Base-by-base conservation (phyloP, 2,797 vertebrate genomes). In the Acanthurus tractus region DNA sequence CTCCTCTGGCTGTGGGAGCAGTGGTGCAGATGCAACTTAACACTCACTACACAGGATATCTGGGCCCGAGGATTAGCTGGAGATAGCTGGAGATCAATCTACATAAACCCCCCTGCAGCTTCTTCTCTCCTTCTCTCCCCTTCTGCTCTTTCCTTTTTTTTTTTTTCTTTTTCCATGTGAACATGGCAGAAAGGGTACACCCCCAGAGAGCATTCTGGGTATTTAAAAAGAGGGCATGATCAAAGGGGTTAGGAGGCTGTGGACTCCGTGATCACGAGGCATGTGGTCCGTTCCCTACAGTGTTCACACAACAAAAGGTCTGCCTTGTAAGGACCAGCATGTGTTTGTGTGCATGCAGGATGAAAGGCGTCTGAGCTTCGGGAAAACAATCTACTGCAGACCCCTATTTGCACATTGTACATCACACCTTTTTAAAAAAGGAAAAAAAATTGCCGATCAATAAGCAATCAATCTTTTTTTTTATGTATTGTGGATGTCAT, bases 61-160 rank as follows among this genome's bases (percentile, higher is more conserved):
- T 88, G 82, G 82, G 83, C 76, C 78, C 63, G 79, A 76, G 91
- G 93, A 94, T 94, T 93, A 93, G 68, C 84, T 80, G 61, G 76
- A 91, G 91, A 90, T 92, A 84, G 82, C 86, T 89, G 70, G 50
- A 94, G 91, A 94, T 92, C 90, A 87, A 92, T 93, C 90, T 94
- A 91, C 92, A 94, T 93, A 92, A 92, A 83, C 75, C 86, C 76
- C 89, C 89, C 76, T 29, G 81, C 53, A 89, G 88, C 84, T 59
- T 71, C 64, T 54, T 80, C 64, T 88, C 83, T 84, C 81, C 83
- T 85, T 82, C 72, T 18, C 67, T 62, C 75, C 82, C 75, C 76
- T 81, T 68, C 81, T 78, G 58, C 76, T 61, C 65, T 76, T 76
- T 62, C 54, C 15, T 25, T 25, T 25, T 25, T 25, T 25, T 25